phyloP scores from a whole-genome alignment of 2,113 vertebrate genomes.

The Damaliscus lunatus region DNA sequence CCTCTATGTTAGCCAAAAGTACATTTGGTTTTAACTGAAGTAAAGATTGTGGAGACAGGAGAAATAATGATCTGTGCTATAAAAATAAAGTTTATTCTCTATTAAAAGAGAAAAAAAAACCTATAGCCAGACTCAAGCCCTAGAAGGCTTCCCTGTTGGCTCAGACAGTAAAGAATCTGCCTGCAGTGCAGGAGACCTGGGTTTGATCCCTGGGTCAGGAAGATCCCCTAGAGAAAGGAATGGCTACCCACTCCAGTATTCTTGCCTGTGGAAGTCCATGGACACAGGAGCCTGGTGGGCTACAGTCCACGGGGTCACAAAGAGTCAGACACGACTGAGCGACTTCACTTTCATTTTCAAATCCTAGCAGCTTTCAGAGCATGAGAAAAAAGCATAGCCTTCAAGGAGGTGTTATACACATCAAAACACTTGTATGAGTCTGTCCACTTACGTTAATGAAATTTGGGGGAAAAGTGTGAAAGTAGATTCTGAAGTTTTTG shows the following conservation, averaged over 20 bases:
- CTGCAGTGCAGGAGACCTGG: not conserved
- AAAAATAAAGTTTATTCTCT: not conserved
- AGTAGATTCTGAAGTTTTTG: not conserved
- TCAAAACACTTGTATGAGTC: not conserved
- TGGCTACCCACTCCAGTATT: not conserved
- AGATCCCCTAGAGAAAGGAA: not conserved
- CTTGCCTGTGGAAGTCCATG: not conserved
- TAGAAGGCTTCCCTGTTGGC: not conserved
- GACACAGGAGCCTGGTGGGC: not conserved
- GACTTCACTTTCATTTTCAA: not conserved
- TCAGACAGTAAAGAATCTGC: not conserved
- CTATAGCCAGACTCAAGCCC: not conserved
- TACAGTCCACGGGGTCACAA: not conserved
- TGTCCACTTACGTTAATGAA: not conserved
- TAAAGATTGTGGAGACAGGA: not conserved
- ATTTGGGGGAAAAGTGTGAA: not conserved
- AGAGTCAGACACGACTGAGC: not conserved
- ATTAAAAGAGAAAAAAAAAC: not conserved
- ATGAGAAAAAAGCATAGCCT: not conserved
- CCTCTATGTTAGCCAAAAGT: not conserved
- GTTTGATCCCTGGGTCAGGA: not conserved
- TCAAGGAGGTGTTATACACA: not conserved
- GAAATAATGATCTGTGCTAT: not conserved
- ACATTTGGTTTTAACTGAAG: not conserved
- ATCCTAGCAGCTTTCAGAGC: not conserved